A percentile compares a stretch with the other conserved stretches of the same genome.
phyloP scores from a whole-genome alignment of 2,797 vertebrate species.

The Choloepus didactylus region DNA sequence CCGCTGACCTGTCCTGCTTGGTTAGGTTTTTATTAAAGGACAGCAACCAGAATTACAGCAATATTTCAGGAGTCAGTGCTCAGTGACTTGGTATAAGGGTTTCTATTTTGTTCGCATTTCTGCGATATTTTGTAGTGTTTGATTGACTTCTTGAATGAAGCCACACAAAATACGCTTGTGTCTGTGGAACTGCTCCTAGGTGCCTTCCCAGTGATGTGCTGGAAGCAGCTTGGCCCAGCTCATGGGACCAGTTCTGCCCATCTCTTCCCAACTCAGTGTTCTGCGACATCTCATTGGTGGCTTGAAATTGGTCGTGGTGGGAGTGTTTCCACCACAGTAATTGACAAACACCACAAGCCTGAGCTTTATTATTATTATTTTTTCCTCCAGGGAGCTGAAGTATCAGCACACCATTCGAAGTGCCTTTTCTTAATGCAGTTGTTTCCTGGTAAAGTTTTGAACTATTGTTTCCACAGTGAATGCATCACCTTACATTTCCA shows the following conservation, averaged over 20 bases:
- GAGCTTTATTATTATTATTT: not conserved
- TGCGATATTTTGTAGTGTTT: conserved; percentile 19
- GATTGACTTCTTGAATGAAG: not conserved
- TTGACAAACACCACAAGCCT: not conserved
- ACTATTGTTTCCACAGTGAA: not conserved
- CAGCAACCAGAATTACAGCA: conserved; percentile 57
- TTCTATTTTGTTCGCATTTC: not conserved
- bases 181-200: not conserved
- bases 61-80: conserved; percentile 58
- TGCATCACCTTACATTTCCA: not conserved
- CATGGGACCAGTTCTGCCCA: not conserved
- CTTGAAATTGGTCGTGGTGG: not conserved
- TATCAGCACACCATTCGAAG: not conserved
- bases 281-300: not conserved
- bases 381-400: not conserved
- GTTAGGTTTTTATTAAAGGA: conserved; percentile 63
- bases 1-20: conserved; percentile 60
- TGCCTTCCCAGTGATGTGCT: not conserved
- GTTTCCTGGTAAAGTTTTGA: not conserved
- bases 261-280: not conserved
- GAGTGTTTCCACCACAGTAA: not conserved
- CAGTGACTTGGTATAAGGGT: not conserved
- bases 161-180: not conserved
- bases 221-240: not conserved
- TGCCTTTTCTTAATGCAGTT: not conserved